Conservation (phyloP, 2,888 invertebrate species). For the Hanleya hanleyi region DNA sequence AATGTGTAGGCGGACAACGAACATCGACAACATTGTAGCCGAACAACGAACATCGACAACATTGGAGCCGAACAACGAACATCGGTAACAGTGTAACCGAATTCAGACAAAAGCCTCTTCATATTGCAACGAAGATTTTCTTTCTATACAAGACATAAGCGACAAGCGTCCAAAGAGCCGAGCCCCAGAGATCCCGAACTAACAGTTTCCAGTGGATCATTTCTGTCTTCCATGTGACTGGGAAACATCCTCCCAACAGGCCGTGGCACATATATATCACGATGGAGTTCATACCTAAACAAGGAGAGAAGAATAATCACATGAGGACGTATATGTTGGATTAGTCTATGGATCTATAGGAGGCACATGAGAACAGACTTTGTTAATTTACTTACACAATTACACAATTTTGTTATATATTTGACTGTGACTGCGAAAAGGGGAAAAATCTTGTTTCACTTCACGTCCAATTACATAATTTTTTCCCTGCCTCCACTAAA, state of each 20-base stretch:
- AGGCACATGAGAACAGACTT: background rate
- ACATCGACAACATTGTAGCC: too few species aligned
- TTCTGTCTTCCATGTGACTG: conserved; percentile 33
- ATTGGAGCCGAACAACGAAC: too few species aligned
- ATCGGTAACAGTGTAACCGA: too few species aligned
- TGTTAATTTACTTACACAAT: too few species aligned
- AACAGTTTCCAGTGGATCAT: conserved; percentile 35
- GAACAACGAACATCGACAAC: too few species aligned
- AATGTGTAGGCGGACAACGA: too few species aligned
- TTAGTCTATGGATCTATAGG: background rate
- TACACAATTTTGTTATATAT: too few species aligned
- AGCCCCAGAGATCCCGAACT: conserved; percentile 31
- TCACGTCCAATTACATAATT: too few species aligned
- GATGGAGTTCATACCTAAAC: conserved; percentile 44
- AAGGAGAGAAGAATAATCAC: background rate
- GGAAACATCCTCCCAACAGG: conserved; percentile 35
- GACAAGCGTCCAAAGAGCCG: conserved; percentile 33
- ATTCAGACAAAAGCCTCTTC: too few species aligned
- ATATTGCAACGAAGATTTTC: conserved; percentile 31
- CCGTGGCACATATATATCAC: conserved; percentile 41
- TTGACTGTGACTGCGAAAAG: too few species aligned
- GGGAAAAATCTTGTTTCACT: too few species aligned
- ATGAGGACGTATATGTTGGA: background rate
- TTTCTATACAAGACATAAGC: conserved; percentile 38
- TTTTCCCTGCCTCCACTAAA: too few species aligned